Evolutionary conservation across 2,113 vertebrate genomes (phyloP).

Genomic region (Calidris pugnax): DNA sequence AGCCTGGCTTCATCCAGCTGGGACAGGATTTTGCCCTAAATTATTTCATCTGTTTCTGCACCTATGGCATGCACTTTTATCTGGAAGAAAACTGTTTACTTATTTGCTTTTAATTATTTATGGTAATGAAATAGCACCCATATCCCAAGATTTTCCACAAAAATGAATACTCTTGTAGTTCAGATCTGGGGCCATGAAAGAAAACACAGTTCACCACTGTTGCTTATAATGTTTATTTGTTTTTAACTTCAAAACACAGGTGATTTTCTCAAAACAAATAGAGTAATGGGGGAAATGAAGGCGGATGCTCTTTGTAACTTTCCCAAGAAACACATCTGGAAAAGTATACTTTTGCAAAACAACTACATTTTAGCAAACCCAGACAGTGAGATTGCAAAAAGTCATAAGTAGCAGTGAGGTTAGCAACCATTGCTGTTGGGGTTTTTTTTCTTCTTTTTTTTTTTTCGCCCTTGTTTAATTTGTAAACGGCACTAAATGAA

Average conservation of each 20-base stretch:
- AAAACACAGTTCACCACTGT: constrained; percentile 39
- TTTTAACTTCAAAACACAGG: constrained; percentile 58
- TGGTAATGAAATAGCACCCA: constrained; percentile 34
- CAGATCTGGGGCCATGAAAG: constrained; percentile 12
- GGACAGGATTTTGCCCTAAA: background rate
- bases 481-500: background rate
- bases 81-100: background rate
- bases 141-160: background rate
- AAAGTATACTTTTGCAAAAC: constrained; percentile 22
- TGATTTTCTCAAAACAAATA: constrained; percentile 59
- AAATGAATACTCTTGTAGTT: constrained; percentile 34
- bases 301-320: background rate
- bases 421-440: background rate
- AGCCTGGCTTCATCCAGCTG: background rate
- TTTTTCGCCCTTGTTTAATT: background rate
- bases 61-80: background rate
- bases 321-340: constrained; percentile 41
- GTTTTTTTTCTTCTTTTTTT: too few relatives aligned
- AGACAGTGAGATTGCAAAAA: background rate
- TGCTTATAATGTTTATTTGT: constrained; percentile 64
- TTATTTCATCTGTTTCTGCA: background rate
- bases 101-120: constrained; percentile 60
- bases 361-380: background rate
- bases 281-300: constrained; percentile 28
- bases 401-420: background rate